Percentiles rank a stretch among this genome's conserved stretches.
These are phyloP conservation scores for Melanotaenia trifasciata DNA, from an alignment of 2,797 vertebrate genomes.

Conservation along the genomic window DNA sequence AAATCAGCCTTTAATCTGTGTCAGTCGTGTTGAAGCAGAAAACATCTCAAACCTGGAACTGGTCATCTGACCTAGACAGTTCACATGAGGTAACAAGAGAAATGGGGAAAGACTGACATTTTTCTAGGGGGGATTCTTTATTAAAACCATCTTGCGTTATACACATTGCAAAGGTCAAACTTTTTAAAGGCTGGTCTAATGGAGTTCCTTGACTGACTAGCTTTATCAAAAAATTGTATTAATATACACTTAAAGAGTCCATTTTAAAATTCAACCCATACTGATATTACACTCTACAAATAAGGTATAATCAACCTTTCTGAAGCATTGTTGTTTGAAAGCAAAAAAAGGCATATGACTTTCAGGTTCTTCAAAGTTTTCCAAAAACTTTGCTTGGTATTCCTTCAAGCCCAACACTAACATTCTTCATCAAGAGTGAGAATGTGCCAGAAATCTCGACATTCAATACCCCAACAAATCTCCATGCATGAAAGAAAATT, in stretches of 20 bases:
- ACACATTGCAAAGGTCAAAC: background rate
- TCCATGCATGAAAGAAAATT: background rate
- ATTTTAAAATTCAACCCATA: background rate
- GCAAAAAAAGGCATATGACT: slow-evolving; percentile 1
- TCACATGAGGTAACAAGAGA: too few relatives aligned
- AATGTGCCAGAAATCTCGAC: background rate
- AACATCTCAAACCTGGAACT: too few relatives aligned
- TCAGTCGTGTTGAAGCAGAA: too few relatives aligned
- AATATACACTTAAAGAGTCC: background rate
- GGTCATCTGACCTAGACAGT: too few relatives aligned
- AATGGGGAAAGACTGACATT: too few relatives aligned
- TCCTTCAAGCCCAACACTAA: background rate
- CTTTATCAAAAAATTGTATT: too few relatives aligned
- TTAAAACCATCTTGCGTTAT: background rate
- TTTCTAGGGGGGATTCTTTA: background rate
- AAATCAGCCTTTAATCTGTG: too few relatives aligned
- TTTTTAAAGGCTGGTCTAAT: background rate
- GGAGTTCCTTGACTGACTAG: too few relatives aligned
- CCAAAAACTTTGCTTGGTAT: background rate
- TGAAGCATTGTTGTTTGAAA: background rate
- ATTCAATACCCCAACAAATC: background rate
- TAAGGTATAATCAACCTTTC: background rate
- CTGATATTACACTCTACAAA: slow-evolving; percentile 1
- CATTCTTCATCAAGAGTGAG: background rate
- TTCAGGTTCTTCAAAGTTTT: slow-evolving; percentile 15